phyloP scores from a whole-genome alignment of 2,797 vertebrate species.

The Melanotaenia maccullochi region DNA sequence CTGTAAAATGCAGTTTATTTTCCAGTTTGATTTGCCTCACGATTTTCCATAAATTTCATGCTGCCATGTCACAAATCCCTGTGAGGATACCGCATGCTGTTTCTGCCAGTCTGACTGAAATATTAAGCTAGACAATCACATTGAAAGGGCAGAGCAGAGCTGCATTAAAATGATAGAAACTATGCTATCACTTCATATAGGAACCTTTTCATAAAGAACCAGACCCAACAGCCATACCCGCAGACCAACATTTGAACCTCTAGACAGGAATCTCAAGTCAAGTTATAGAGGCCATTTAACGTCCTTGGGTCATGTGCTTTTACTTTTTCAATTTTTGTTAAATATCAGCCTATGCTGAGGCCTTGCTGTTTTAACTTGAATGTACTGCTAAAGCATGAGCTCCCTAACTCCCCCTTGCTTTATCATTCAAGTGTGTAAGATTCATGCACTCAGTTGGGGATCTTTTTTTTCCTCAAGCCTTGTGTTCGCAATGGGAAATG shows the following conservation, averaged over 20 bases:
- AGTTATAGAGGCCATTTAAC: slow-evolving; percentile 30
- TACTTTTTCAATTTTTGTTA: not conserved
- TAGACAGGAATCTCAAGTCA: slow-evolving; percentile 27
- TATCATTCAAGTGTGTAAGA: slow-evolving; percentile 12
- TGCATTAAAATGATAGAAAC: slow-evolving; percentile 24
- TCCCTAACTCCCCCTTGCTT: too few species aligned
- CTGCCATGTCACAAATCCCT: slow-evolving; percentile 12
- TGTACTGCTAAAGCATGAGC: too few species aligned
- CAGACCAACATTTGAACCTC: slow-evolving; percentile 49
- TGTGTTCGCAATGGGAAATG: not conserved
- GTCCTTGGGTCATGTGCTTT: slow-evolving; percentile 7
- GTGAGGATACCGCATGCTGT: not conserved
- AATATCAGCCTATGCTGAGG: not conserved
- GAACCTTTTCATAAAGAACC: slow-evolving; percentile 13
- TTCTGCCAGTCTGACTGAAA: slow-evolving; percentile 13
- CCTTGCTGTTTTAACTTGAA: not conserved
- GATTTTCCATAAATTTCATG: slow-evolving; percentile 13
- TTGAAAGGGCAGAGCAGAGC: not conserved
- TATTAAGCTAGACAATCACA: slow-evolving; percentile 9
- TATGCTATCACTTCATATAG: slow-evolving; percentile 24
- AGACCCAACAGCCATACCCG: slow-evolving; percentile 25
- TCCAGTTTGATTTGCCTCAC: slow-evolving; percentile 1
- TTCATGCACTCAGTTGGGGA: not conserved
- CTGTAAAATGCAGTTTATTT: not conserved
- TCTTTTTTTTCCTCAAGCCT: not conserved